These are phyloP conservation scores for Emys orbicularis DNA, from an alignment of 2,797 vertebrate genomes.

Conservation along the genomic window DNA sequence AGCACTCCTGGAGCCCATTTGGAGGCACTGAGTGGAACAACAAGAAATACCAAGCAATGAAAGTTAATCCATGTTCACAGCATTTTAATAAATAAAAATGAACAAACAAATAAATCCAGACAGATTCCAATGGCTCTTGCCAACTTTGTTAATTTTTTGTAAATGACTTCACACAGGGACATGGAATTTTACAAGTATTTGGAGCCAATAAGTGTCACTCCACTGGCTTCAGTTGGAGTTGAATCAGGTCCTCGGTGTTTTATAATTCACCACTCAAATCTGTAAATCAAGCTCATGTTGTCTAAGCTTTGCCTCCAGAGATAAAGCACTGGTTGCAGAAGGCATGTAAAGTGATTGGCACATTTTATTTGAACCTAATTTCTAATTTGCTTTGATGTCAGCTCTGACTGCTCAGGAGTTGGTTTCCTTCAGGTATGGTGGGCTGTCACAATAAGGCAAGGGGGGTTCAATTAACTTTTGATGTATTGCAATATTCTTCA, in stretches of 20 bases:
- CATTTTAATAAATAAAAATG: slow-evolving; percentile 25
- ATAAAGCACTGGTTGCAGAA: background rate
- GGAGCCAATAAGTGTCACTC: background rate
- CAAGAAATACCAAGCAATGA: background rate
- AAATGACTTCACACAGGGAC: background rate
- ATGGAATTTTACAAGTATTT: background rate
- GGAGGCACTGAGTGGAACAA: background rate
- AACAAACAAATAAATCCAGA: slow-evolving; percentile 11
- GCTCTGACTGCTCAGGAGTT: background rate
- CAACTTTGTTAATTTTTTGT: background rate
- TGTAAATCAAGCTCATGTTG: background rate
- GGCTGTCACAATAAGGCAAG: background rate
- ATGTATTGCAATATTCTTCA: background rate
- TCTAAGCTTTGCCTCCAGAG: background rate
- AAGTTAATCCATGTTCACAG: slow-evolving; percentile 16
- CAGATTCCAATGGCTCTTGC: background rate
- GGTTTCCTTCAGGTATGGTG: background rate
- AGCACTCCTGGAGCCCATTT: background rate
- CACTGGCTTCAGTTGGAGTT: background rate
- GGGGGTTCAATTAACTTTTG: background rate
- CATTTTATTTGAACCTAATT: background rate
- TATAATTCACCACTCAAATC: background rate
- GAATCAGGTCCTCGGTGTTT: background rate
- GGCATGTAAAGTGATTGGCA: background rate
- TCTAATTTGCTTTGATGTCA: background rate